These are phyloP conservation scores for Clinocottus analis DNA, from an alignment of 2,113 vertebrate genomes.

Conservation along the genomic window DNA sequence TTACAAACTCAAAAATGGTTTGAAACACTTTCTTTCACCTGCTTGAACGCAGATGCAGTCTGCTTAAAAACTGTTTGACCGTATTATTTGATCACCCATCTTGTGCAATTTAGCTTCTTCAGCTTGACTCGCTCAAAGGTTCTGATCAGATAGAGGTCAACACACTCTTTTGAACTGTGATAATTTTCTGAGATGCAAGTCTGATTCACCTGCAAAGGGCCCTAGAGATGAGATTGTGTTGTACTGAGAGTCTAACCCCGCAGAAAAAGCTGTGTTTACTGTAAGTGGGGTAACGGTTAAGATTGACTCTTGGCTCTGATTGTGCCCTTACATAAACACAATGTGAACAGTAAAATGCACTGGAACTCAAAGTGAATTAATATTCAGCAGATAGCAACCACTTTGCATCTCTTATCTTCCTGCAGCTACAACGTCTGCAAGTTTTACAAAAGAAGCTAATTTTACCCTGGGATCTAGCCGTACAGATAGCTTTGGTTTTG, in stretches of 20 bases:
- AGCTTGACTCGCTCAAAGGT: constrained; percentile 40
- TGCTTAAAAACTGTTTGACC: constrained; percentile 31
- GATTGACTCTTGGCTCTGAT: constrained; percentile 35
- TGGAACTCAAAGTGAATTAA: constrained; percentile 1
- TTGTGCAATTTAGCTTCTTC: constrained; percentile 31
- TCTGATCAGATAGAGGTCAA: constrained; percentile 47
- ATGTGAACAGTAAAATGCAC: constrained; percentile 10
- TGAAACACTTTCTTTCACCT: constrained; percentile 22
- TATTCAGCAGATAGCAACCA: constrained; percentile 15
- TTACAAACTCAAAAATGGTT: constrained; percentile 21
- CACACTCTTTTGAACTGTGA: constrained; percentile 42
- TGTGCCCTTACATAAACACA: constrained; percentile 43
- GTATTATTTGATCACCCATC: constrained; percentile 3
- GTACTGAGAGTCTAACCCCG: constrained; percentile 53
- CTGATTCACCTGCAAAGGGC: constrained; percentile 55
- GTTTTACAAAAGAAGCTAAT: background rate
- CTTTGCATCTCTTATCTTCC: constrained; percentile 27
- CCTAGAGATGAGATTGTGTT: constrained; percentile 60
- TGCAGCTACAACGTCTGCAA: background rate
- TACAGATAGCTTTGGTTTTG: background rate
- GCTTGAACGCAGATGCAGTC: constrained; percentile 6
- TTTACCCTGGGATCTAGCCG: background rate
- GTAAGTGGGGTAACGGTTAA: constrained; percentile 51
- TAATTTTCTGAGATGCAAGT: constrained; percentile 60
- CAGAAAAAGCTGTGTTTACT: constrained; percentile 54